Percentiles rank a stretch among this genome's conserved stretches.
These are phyloP conservation scores for Nycticebus coucang DNA, from an alignment of 2,113 vertebrate genomes.

Conservation along the genomic window DNA sequence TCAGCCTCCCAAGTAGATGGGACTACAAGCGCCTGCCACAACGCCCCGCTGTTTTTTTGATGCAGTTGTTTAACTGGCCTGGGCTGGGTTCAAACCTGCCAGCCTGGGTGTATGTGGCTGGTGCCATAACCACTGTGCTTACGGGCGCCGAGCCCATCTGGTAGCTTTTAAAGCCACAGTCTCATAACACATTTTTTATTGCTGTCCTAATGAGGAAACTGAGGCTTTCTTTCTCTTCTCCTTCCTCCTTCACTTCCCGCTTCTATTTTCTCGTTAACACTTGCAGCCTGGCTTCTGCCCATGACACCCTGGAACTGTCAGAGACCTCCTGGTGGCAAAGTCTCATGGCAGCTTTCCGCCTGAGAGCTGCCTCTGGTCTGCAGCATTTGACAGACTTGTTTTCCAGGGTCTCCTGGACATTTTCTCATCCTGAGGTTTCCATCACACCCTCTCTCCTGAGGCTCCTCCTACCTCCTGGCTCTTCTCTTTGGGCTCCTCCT, in stretches of 20 bases:
- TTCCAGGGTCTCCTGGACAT: neutral
- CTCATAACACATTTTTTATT: no score
- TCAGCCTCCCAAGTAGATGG: no score
- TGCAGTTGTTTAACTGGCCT: no score
- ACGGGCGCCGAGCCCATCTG: no score
- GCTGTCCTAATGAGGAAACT: neutral
- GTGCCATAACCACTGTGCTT: no score
- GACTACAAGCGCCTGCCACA: no score
- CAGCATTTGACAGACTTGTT: neutral
- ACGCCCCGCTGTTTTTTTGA: no score
- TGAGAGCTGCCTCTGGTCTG: neutral
- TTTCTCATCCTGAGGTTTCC: neutral
- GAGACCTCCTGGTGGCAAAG: neutral
- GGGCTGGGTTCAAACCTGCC: no score
- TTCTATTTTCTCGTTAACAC: neutral
- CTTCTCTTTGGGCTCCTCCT: neutral
- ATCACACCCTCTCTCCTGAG: neutral
- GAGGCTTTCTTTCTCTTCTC: neutral
- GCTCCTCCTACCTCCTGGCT: neutral
- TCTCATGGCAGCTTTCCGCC: neutral
- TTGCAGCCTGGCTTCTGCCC: neutral
- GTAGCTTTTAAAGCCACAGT: neutral
- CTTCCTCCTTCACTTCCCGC: neutral
- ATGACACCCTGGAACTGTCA: neutral
- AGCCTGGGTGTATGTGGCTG: no score